Base-by-base conservation (phyloP, 1,140 invertebrate species). In the Tribolium madens region DNA sequence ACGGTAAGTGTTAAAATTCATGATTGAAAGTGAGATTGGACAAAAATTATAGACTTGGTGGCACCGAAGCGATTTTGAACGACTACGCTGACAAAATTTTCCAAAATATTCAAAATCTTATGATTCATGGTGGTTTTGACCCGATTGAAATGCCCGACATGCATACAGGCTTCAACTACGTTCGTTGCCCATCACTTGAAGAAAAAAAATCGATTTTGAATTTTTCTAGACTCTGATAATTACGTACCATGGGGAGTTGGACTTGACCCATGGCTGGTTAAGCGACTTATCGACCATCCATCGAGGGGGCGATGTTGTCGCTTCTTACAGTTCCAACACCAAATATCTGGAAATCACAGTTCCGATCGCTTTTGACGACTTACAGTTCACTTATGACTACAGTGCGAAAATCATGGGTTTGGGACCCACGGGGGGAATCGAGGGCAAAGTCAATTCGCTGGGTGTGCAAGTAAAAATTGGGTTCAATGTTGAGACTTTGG, bases 51-150 rank as follows among this genome's bases (percentile, higher is more conserved):
- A 26, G 21, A 26, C 53, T 17, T 7, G 14, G n/a, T 69, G 73
- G 21, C 7, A 76, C 69, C 33, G 36, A 14, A 26, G 87, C 87
- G 0, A 82, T 83, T 7, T 77, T 88, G 0, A 88, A 88, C 73
- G 84, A 87, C 0, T 88, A 88, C 80, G 84, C 88, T 0, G 87
- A 88, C 74, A 82, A 80, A 5, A 86, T 87, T 0, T 79, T 88
- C 21, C 47, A 75, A 3, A 80, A 85, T 79, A 47, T 88, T 72
- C 83, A 10, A 83, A 85, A 0, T 26, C 86, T 86, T 64, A 83
- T 88, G 33, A 77, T 84, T 36, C 47, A 81, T 18, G 76, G 86
- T 79, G 85, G 84, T 2, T 79, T 88, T 1, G 87, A 88, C n/a
- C 88, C 88, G 0, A 86, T 87, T 84, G 15, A 73, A 0, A 53